Evolutionary conservation across 2,888 invertebrate genomes (phyloP), one percentile per base, ranked within the genome.

Genomic region (Abrostola triplasia): DNA sequence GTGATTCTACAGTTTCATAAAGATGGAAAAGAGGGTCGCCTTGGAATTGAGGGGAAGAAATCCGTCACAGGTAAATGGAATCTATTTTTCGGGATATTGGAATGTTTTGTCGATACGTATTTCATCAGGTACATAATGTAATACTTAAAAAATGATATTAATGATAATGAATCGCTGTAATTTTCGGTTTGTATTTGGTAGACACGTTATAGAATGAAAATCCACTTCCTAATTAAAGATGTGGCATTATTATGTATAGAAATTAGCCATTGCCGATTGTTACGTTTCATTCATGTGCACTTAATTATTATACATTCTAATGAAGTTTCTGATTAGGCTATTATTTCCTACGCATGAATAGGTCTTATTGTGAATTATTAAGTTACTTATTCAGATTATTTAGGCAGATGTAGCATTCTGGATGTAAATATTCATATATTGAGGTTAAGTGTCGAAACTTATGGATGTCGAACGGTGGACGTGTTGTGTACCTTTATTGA

Each of bases 1-100:
- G 90, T 83, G 82, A 85, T 80, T 81, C 77, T 76, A 76, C 72
- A 81, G 76, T 83, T 79, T 83, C 77, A 62, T 81, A 76, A 90
- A 88, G 84, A 99, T 99, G 98, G 98, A 98, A 95, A 98, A 98
- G 93, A 97, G 99, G 95, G 97, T 99, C 96, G 97, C 97, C 90
- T 95, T 99, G 91, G 99, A 99, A 95, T 97, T 98, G 95, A 96
- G 99, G 90, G 99, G 98, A 93, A 97, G 97, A 92, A 97, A 96
- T 92, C 97, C 98, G 84, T 96, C 96, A 90, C 97, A 98, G 96
- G 99, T 99, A 96, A 97, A 96, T 89, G 60, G 82, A 86, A 85
- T 86, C 78, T 77, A 82, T 86, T 88, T 90, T 90, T 89, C 87
- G 80, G 85, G 90, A 69, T 89, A 90, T 88, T 89, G 91, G 90